phyloP scores from a whole-genome alignment of 2,888 invertebrate genomes.

The Himalopsyche japonica region DNA sequence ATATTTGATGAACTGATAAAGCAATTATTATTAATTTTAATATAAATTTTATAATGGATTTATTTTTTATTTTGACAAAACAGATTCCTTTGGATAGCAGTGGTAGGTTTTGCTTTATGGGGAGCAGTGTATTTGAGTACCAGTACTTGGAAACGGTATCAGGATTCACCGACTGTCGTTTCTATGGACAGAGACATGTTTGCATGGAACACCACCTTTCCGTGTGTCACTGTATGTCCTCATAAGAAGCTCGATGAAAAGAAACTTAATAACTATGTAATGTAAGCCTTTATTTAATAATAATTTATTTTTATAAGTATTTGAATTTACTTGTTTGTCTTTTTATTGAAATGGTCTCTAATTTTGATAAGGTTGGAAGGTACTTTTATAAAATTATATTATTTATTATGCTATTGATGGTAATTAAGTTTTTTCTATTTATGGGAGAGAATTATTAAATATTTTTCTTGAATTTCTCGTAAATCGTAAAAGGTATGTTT shows the following conservation, averaged over 20 bases:
- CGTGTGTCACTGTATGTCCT: conserved; percentile 70
- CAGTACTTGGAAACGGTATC: conserved; percentile 67
- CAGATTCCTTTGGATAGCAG: conserved; percentile 63
- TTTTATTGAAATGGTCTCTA: no score
- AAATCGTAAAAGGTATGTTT: no score
- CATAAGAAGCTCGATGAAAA: conserved; percentile 58
- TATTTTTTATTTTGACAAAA: neutral
- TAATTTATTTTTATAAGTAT: neutral
- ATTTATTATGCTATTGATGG: no score
- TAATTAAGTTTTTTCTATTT: no score
- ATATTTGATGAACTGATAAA: no score
- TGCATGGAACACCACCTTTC: conserved; percentile 73
- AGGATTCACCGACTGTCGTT: conserved; percentile 71
- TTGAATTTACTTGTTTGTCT: neutral
- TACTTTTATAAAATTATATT: no score
- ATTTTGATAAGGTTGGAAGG: no score
- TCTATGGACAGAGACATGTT: conserved; percentile 75
- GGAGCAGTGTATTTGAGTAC: conserved; percentile 62
- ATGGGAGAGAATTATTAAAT: no score
- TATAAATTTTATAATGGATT: neutral
- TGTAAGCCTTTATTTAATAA: conserved; percentile 48
- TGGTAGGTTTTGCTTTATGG: conserved; percentile 59
- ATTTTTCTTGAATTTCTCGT: no score
- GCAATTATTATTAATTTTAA: neutral
- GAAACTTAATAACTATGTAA: conserved; percentile 59